Evolutionary conservation across 2,113 vertebrate genomes (phyloP), one percentile per base, ranked within the genome.

Genomic region (Microcebus lehilahytsara): DNA sequence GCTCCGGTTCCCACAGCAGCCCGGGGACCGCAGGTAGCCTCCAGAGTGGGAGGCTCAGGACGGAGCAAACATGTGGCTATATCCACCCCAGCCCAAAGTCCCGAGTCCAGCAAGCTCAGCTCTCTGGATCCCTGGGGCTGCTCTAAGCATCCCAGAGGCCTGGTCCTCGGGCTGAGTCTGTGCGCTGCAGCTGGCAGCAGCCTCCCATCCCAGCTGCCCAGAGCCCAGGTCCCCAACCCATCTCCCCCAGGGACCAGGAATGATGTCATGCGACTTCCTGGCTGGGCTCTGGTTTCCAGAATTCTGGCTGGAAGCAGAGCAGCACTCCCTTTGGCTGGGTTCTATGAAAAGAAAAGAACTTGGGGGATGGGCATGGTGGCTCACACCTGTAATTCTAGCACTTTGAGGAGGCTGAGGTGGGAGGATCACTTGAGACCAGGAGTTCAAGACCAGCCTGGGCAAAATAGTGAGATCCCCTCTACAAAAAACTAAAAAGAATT

Each of bases 111-210:
- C 37, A 1, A 0, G 42, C 12, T 5, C 17, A 25, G 85, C 23
- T 25, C 32, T 49, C 46, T 14, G 19, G 58, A 20, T 23, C 27
- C 27, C 62, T 2, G 7, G 32, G 64, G 49, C 27, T 23, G 11
- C 6, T 12, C 46, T 5, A 0, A n/a, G 10, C n/a, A 9, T 17
- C 80, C 20, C 23, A 14, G 53, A 11, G 67, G 23, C 64, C 66
- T 9, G 53, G n/a, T 4, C 4, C 0, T 71, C 1, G 37, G 25
- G 42, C 4, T 0, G 12, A 17, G 7, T 42, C n/a, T 2, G 60
- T n/a, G 53, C 0, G 12, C 71, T 67, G 34, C 46, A 8, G 23
- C 23, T 7, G 2, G 46, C 19, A 1, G 5, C 53, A 23, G 40
- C 46, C 11, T 37, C 90, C 71, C 53, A 58, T 19, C 51, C 17